A percentile compares a stretch with the other conserved stretches of the same genome.
These are phyloP conservation scores for Crax fasciolata DNA, from an alignment of 2,797 vertebrate genomes.

Conservation along the genomic window DNA sequence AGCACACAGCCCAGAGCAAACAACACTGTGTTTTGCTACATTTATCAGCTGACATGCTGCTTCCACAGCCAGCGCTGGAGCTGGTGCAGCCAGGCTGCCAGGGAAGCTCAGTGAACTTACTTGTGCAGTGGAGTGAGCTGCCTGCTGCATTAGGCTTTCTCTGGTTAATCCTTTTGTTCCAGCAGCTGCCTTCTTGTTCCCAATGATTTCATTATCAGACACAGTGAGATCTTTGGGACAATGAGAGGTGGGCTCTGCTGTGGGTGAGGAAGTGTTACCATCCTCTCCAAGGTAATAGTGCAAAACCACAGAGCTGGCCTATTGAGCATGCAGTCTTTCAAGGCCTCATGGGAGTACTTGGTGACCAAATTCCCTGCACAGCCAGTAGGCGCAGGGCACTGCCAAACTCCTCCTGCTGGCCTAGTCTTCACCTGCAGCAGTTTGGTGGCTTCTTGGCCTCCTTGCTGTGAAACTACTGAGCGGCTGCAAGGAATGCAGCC, in stretches of 20 bases:
- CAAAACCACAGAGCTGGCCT: neutral
- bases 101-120: neutral
- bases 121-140: neutral
- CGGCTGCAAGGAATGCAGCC: neutral
- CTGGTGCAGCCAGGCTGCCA: neutral
- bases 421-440: neutral
- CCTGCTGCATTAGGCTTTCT: neutral
- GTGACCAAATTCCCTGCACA: neutral
- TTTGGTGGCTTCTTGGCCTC: neutral
- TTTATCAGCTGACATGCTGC: neutral
- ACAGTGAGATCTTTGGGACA: neutral
- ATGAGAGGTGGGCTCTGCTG: neutral
- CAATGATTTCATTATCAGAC: neutral
- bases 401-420: neutral
- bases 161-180: neutral
- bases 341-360: neutral
- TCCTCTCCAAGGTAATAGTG: neutral
- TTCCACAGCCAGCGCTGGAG: neutral
- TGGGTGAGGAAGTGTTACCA: neutral
- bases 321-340: neutral
- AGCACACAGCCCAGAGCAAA: slow-evolving; percentile 4
- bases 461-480: neutral
- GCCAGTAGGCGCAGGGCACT: neutral
- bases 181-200: neutral
- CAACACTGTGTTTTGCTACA: neutral